phyloP scores from a whole-genome alignment of 2,888 invertebrate species.

The Phengaris arion region DNA sequence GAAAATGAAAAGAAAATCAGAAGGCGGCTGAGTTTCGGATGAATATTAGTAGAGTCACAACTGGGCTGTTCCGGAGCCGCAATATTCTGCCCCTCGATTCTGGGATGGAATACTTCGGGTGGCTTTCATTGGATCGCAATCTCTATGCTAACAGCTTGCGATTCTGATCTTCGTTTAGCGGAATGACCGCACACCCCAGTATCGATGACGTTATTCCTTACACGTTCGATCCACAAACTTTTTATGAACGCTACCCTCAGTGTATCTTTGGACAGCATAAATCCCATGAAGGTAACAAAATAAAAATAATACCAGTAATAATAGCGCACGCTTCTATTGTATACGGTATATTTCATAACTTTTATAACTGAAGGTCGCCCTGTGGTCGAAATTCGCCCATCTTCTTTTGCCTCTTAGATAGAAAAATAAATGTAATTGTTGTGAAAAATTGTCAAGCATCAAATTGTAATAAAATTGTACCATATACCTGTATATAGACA shows the following conservation, averaged over 20 bases:
- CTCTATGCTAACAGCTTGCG: constrained; percentile 80
- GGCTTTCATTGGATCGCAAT: constrained; percentile 78
- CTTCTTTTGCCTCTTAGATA: too few relatives aligned
- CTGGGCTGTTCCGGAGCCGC: constrained; percentile 69
- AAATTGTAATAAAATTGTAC: too few relatives aligned
- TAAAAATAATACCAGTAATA: constrained; percentile 1
- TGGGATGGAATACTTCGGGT: constrained; percentile 73
- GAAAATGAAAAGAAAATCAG: constrained; percentile 62
- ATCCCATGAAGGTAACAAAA: constrained; percentile 35
- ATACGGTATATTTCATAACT: neutral
- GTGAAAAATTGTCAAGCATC: too few relatives aligned
- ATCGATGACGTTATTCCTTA: constrained; percentile 75
- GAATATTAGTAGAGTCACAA: constrained; percentile 68
- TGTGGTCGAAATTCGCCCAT: too few relatives aligned
- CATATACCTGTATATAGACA: too few relatives aligned
- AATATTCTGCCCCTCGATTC: constrained; percentile 74
- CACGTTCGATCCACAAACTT: constrained; percentile 75
- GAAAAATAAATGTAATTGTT: too few relatives aligned
- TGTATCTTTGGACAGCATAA: constrained; percentile 60
- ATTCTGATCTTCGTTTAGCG: constrained; percentile 80
- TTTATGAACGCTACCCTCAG: constrained; percentile 67
- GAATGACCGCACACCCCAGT: constrained; percentile 77
- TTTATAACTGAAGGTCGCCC: neutral
- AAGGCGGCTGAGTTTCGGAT: constrained; percentile 56
- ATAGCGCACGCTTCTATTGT: neutral